These are phyloP conservation scores for Erynnis tages DNA, from an alignment of 2,888 invertebrate genomes.

Conservation along the genomic window DNA sequence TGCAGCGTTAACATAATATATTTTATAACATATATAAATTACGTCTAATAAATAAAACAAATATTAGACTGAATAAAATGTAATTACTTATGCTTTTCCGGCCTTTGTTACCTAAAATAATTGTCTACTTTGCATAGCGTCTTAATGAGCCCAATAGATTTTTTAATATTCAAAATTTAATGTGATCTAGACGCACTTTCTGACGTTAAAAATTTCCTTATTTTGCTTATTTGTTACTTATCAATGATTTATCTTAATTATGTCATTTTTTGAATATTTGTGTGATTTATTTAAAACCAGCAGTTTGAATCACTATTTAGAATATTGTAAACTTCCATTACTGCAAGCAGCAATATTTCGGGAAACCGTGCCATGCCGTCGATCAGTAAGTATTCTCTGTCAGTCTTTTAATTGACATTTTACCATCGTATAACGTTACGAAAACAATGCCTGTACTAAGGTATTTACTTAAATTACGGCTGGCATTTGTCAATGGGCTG, in stretches of 20 bases:
- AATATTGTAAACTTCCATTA: conserved; percentile 43
- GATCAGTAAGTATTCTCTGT: conserved; percentile 49
- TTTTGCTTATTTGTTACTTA: conserved; percentile 39
- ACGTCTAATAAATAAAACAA: too few species aligned
- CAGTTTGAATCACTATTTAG: conserved; percentile 34
- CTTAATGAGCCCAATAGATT: conserved; percentile 66
- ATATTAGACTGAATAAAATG: too few species aligned
- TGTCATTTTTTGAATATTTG: conserved; percentile 66
- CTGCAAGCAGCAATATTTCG: conserved; percentile 52
- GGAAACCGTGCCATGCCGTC: conserved; percentile 55
- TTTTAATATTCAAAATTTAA: conserved; percentile 47
- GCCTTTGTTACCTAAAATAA: too few species aligned
- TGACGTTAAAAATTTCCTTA: conserved; percentile 42
- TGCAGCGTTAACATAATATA: not conserved
- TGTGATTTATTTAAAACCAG: conserved; percentile 41
- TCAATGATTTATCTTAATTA: conserved; percentile 56
- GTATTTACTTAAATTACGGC: too few species aligned
- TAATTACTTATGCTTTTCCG: too few species aligned
- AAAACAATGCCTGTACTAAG: too few species aligned
- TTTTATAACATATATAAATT: too few species aligned
- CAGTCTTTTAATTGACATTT: not conserved
- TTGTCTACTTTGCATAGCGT: too few species aligned
- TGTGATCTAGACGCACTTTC: conserved; percentile 55
- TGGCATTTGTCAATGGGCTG: too few species aligned
- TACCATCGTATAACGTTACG: not conserved